A percentile compares a stretch with the other conserved stretches of the same genome.
Evolutionary conservation across 2,888 invertebrate genomes (phyloP).

Genomic region (Tenthredo notha): DNA sequence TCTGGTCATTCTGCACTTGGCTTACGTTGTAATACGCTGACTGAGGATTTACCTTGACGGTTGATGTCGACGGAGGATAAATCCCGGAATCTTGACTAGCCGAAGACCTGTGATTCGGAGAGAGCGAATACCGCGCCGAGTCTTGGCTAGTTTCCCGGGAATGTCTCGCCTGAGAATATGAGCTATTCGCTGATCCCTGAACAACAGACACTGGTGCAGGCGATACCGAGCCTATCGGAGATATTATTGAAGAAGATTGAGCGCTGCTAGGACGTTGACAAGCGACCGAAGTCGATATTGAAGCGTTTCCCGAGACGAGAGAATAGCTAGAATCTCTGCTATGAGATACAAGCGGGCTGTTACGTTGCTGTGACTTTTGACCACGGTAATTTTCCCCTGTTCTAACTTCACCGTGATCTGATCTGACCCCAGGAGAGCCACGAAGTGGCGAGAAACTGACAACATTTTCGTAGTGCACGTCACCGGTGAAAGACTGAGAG

Average conservation of each 20-base stretch:
- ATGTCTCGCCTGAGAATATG: conserved; percentile 60
- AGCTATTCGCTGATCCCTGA: conserved; percentile 3
- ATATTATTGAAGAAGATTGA: conserved; percentile 60
- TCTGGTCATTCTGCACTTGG: conserved; percentile 80
- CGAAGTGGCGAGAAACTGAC: conserved; percentile 70
- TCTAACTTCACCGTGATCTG: conserved; percentile 61
- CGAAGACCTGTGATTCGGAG: conserved; percentile 67
- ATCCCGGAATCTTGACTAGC: conserved; percentile 67
- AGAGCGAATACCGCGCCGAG: conserved; percentile 65
- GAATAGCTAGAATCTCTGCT: conserved; percentile 72
- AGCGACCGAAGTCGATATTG: conserved; percentile 64
- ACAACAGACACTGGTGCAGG: conserved; percentile 1
- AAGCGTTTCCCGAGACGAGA: conserved; percentile 60
- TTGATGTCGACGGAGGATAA: conserved; percentile 59
- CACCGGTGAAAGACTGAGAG: conserved; percentile 75
- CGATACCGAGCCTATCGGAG: conserved; percentile 57
- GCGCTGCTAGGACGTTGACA: conserved; percentile 68
- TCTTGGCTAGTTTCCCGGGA: conserved; percentile 70
- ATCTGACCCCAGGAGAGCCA: conserved; percentile 63
- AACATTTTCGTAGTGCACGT: conserved; percentile 74
- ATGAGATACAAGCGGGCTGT: conserved; percentile 62
- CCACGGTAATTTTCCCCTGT: conserved; percentile 54
- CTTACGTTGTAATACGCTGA: conserved; percentile 61
- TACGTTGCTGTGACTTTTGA: conserved; percentile 57
- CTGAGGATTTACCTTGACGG: conserved; percentile 59